Evolutionary conservation across 2,888 invertebrate genomes (phyloP).

Genomic region (Blomia tropicalis): DNA sequence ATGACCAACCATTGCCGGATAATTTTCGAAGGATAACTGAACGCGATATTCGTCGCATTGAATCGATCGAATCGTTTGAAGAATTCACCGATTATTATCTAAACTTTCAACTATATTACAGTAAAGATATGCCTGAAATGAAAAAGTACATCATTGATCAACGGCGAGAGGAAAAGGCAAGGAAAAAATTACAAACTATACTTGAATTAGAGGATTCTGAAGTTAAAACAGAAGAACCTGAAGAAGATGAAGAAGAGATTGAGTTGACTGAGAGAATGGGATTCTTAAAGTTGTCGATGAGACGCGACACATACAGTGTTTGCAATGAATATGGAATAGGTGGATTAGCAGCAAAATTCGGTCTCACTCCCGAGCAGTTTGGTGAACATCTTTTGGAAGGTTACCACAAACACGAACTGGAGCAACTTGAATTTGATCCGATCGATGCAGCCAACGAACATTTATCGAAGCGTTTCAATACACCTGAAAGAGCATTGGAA

Average conservation of each 20-base stretch:
- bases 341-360: slow-evolving; percentile 72
- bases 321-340: slow-evolving; percentile 28
- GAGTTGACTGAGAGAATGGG: slow-evolving; percentile 32
- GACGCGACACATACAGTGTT: slow-evolving; percentile 59
- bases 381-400: slow-evolving; percentile 90
- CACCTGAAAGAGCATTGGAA: slow-evolving; percentile 63
- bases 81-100: slow-evolving; percentile 82
- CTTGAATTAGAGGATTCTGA: slow-evolving; percentile 35
- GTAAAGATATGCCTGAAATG: slow-evolving; percentile 64
- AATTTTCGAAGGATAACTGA: slow-evolving; percentile 49
- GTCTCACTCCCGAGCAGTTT: slow-evolving; percentile 79
- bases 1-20: slow-evolving; percentile 49
- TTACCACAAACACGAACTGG: slow-evolving; percentile 85
- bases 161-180: slow-evolving; percentile 45
- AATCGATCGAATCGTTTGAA: slow-evolving; percentile 63
- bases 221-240: slow-evolving; percentile 37
- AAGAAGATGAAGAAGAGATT: slow-evolving; percentile 47
- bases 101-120: slow-evolving; percentile 82
- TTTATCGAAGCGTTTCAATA: slow-evolving; percentile 45
- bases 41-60: slow-evolving; percentile 57
- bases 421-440: slow-evolving; percentile 73
- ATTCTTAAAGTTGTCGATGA: slow-evolving; percentile 58
- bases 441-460: slow-evolving; percentile 53
- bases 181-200: slow-evolving; percentile 36
- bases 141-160: slow-evolving; percentile 48